Evolutionary conservation across 1,140 invertebrate genomes (phyloP).

Genomic region (Triops cancriformis): DNA sequence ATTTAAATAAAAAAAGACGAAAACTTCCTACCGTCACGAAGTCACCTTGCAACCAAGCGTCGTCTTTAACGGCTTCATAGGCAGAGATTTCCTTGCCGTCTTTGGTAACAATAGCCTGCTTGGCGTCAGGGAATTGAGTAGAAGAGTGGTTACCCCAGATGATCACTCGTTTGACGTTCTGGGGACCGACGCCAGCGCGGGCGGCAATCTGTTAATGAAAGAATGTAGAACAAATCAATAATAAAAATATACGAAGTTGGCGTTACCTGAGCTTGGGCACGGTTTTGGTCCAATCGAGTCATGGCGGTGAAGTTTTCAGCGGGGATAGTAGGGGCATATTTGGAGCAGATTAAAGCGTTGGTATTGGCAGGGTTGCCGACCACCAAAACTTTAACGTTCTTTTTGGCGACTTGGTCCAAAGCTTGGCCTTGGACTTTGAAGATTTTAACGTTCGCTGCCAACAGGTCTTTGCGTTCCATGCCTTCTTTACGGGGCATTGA

Average conservation of each 20-base stretch:
- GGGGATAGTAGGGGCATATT: constrained; percentile 96
- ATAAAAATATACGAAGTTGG: not conserved
- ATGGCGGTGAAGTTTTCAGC: constrained; percentile 95
- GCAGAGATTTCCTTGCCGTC: constrained; percentile 46
- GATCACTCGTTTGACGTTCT: constrained; percentile 77
- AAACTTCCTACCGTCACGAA: constrained; percentile 59
- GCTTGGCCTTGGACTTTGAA: constrained; percentile 93
- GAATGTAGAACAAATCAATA: constrained; percentile 16
- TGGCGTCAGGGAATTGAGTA: constrained; percentile 94
- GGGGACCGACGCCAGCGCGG: constrained; percentile 50
- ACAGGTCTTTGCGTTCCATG: constrained; percentile 96
- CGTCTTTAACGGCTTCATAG: constrained; percentile 67
- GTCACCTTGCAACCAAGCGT: constrained; percentile 64
- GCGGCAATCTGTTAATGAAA: constrained; percentile 41
- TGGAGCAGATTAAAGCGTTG: constrained; percentile 89
- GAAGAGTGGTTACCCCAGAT: constrained; percentile 99
- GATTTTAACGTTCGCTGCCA: constrained; percentile 96
- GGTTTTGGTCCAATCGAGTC: constrained; percentile 96
- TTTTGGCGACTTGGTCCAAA: constrained; percentile 83
- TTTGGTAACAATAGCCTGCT: constrained; percentile 63
- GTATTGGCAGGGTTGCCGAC: constrained; percentile 99
- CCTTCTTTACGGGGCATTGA: constrained; percentile 97
- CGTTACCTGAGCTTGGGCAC: constrained; percentile 76
- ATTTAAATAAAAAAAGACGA: constrained; percentile 15
- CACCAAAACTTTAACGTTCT: constrained; percentile 91